phyloP scores from a whole-genome alignment of 37 sponge, comb jelly and placozoan genomes.

The Diacarnus erythraeanus region DNA sequence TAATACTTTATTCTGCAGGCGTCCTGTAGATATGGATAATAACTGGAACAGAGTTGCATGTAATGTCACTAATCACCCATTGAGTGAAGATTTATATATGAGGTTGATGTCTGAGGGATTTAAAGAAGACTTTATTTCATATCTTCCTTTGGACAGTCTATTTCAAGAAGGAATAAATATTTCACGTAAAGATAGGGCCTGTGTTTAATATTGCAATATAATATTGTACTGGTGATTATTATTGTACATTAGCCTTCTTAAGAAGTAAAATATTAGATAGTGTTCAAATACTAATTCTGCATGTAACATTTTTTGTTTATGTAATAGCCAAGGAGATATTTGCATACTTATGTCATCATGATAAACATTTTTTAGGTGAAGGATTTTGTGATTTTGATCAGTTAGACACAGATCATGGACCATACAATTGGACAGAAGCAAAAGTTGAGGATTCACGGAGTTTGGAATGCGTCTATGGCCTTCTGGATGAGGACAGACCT shows the following conservation, averaged over 20 bases:
- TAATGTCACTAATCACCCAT: neutral
- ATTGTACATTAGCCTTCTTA: no score
- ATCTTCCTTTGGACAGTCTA: conserved; percentile 3
- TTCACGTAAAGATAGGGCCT: neutral
- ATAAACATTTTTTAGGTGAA: neutral
- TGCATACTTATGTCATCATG: neutral
- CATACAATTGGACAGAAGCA: conserved; percentile 45
- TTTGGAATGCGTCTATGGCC: conserved; percentile 6
- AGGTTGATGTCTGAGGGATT: neutral
- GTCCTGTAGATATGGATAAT: neutral
- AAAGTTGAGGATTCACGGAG: neutral
- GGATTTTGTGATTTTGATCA: conserved; percentile 40
- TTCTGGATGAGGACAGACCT: neutral
- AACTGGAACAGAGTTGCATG: neutral
- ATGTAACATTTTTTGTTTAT: neutral
- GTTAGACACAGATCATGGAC: neutral
- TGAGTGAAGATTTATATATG: neutral
- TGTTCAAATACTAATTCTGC: no score
- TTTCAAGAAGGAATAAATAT: neutral
- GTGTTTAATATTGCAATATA: neutral
- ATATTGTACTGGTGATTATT: no score
- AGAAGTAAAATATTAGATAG: no score
- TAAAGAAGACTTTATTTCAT: neutral
- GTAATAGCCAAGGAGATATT: neutral
- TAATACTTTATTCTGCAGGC: conserved; percentile 2